A percentile compares a stretch with the other conserved stretches of the same genome.
These are phyloP conservation scores for Coboldia fuscipes DNA, from an alignment of 1,140 invertebrate species.

Conservation along the genomic window DNA sequence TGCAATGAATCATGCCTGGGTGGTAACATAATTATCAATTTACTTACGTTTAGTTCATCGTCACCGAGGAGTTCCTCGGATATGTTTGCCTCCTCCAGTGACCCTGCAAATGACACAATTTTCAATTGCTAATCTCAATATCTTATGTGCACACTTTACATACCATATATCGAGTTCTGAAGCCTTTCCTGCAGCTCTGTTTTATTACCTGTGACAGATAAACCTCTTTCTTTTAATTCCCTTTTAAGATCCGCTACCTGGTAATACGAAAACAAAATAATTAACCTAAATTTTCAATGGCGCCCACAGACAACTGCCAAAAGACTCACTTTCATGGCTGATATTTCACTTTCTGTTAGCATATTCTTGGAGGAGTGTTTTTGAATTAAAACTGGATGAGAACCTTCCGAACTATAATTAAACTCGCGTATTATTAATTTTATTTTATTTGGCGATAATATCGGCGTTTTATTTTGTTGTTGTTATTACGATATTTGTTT, in stretches of 20 bases:
- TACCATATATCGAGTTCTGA: conserved; percentile 36
- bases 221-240: conserved; percentile 53
- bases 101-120: conserved; percentile 25
- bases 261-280: conserved; percentile 4
- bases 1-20: neutral
- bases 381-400: too few relatives aligned
- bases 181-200: conserved; percentile 53
- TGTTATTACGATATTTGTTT: too few relatives aligned
- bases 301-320: too few relatives aligned
- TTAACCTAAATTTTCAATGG: too few relatives aligned
- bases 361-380: too few relatives aligned
- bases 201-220: conserved; percentile 56
- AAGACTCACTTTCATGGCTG: too few relatives aligned
- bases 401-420: too few relatives aligned
- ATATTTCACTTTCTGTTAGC: too few relatives aligned
- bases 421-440: too few relatives aligned
- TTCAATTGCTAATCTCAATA: conserved; percentile 24
- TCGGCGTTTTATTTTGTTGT: too few relatives aligned
- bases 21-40: neutral
- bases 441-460: too few relatives aligned
- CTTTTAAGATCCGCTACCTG: conserved; percentile 57
- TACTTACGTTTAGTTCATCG: conserved; percentile 4
- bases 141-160: conserved; percentile 12
- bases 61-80: conserved; percentile 15
- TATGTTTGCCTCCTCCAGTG: conserved; percentile 27